These are phyloP conservation scores for Leptinotarsa haldemani DNA, from an alignment of 2,888 invertebrate species.

Conservation along the genomic window DNA sequence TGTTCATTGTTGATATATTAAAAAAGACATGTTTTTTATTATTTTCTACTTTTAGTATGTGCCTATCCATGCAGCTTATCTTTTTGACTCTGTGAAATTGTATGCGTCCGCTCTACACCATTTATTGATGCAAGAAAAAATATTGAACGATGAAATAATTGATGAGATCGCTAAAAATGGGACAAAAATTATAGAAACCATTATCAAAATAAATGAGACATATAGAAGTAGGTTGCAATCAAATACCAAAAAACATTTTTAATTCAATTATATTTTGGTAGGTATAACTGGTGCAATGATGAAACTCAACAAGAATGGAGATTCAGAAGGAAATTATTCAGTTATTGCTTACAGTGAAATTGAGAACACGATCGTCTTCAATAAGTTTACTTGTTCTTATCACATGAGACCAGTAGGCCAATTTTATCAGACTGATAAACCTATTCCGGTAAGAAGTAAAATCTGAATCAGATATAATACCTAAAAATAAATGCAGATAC, in stretches of 20 bases:
- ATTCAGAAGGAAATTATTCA: conserved; percentile 97
- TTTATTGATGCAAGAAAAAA: conserved; percentile 71
- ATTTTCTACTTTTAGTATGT: conserved; percentile 75
- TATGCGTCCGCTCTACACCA: conserved; percentile 80
- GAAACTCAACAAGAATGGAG: conserved; percentile 90
- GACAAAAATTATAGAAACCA: conserved; percentile 85
- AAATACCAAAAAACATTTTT: conserved; percentile 1
- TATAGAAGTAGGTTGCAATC: conserved; percentile 81
- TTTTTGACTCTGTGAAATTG: conserved; percentile 93
- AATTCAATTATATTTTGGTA: conserved; percentile 60
- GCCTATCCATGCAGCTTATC: conserved; percentile 91
- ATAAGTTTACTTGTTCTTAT: conserved; percentile 77
- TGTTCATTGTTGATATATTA: not conserved
- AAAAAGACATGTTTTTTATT: not conserved
- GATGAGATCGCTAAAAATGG: conserved; percentile 84
- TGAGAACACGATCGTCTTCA: conserved; percentile 63
- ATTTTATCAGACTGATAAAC: conserved; percentile 73
- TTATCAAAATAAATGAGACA: conserved; percentile 80
- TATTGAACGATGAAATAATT: conserved; percentile 73
- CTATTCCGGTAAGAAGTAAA: conserved; percentile 77
- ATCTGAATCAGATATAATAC: not conserved
- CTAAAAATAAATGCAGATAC: too few relatives aligned
- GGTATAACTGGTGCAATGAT: conserved; percentile 96
- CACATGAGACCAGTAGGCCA: conserved; percentile 88
- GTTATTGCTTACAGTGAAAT: conserved; percentile 81